Percentiles rank a stretch among this genome's conserved stretches.
Conservation (phyloP, 2,113 vertebrate genomes). For the Aepyceros melampus region DNA sequence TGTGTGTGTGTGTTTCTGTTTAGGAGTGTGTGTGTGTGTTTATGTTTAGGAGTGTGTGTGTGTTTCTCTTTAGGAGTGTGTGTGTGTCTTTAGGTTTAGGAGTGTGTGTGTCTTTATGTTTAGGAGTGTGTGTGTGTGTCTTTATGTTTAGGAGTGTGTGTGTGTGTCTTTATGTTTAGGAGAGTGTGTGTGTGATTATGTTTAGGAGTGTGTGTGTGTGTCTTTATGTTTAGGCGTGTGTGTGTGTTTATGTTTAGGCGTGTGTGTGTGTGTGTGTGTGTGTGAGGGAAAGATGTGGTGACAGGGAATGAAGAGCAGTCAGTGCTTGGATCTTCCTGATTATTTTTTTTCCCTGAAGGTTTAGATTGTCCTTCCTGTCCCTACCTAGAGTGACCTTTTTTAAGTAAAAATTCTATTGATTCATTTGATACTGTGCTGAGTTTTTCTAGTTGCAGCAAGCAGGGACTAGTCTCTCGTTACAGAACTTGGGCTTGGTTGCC, state of each 20-base stretch:
- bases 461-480: not conserved
- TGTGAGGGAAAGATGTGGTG: not conserved
- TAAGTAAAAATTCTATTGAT: not conserved
- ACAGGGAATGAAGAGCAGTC: not conserved
- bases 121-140: no score
- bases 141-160: no score
- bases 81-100: not conserved
- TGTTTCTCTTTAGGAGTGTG: no score
- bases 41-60: not conserved
- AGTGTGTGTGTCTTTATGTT: not conserved
- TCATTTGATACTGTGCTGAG: not conserved
- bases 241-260: no score
- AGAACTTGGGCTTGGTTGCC: not conserved
- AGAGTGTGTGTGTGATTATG: no score
- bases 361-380: not conserved
- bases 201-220: not conserved
- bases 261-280: not conserved
- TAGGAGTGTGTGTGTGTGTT: not conserved
- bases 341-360: no score
- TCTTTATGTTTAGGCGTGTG: no score
- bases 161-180: no score
- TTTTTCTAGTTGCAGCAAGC: not conserved
- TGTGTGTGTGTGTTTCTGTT: not conserved
- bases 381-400: not conserved
- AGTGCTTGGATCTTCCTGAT: not conserved